These are phyloP conservation scores for Saccostrea glomerata DNA, from an alignment of 1,140 invertebrate species.

Conservation along the genomic window DNA sequence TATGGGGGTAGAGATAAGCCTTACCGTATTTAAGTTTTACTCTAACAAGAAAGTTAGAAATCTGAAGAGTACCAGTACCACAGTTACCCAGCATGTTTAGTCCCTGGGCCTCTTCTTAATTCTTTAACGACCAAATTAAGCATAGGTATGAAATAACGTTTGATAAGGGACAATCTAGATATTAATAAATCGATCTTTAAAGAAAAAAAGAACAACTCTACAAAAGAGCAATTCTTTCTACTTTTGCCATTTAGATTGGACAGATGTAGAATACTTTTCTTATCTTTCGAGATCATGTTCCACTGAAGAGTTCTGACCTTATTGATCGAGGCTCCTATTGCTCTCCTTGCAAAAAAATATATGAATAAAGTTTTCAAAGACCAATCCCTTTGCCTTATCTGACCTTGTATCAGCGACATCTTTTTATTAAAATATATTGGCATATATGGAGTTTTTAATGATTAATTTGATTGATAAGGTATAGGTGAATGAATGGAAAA, in stretches of 20 bases:
- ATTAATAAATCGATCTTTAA: background rate
- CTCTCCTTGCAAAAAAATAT: background rate
- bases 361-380: constrained; percentile 26
- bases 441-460: background rate
- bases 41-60: too few species aligned
- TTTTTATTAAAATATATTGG: constrained; percentile 1
- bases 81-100: too few species aligned
- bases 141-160: too few species aligned
- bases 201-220: background rate
- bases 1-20: too few species aligned
- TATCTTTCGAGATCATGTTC: background rate
- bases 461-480: background rate
- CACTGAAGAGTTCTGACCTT: background rate
- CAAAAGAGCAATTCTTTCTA: background rate
- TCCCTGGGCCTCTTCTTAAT: too few species aligned
- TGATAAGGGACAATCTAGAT: too few species aligned
- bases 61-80: too few species aligned
- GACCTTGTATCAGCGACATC: background rate
- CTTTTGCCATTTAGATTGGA: background rate
- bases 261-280: background rate
- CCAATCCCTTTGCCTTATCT: background rate
- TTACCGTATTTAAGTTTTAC: too few species aligned
- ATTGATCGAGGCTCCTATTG: background rate
- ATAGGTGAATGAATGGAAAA: background rate
- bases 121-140: too few species aligned